Evolutionary conservation across 2,113 vertebrate species (phyloP).

Genomic region (Aramus guarauna): DNA sequence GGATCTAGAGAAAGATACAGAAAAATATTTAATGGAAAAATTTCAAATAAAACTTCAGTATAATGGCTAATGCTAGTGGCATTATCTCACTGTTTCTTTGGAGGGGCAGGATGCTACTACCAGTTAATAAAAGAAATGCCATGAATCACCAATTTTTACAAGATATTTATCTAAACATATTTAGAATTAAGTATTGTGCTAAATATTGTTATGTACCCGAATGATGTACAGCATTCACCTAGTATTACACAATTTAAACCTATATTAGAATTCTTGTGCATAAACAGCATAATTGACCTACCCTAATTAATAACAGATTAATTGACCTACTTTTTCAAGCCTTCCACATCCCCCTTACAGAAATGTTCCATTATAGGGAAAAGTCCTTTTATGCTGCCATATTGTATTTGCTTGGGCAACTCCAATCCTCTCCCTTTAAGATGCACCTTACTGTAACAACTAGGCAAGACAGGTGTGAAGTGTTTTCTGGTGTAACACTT

Average conservation of each 20-base stretch:
- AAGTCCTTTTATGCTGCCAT: slow-evolving; percentile 25
- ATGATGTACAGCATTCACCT: not conserved
- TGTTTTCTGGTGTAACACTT: not conserved
- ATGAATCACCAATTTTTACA: not conserved
- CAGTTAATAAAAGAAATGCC: slow-evolving; percentile 13
- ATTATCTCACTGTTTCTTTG: not conserved
- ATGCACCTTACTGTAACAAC: not conserved
- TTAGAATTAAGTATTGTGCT: not conserved
- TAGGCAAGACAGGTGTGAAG: not conserved
- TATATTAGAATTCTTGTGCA: slow-evolving; percentile 48
- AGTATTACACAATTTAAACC: slow-evolving; percentile 9
- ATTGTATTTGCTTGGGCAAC: slow-evolving; percentile 22
- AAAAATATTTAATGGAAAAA: not conserved
- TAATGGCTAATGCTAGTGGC: not conserved
- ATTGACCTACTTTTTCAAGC: slow-evolving; percentile 54
- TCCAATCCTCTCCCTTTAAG: not conserved
- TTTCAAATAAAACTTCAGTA: not conserved
- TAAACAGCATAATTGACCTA: slow-evolving; percentile 60
- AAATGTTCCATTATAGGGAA: slow-evolving; percentile 40
- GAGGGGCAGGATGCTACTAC: not conserved
- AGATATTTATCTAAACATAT: not conserved
- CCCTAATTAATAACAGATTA: too few species aligned
- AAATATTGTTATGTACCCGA: not conserved
- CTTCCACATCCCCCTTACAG: not conserved
- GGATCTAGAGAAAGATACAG: too few species aligned